Evolutionary conservation across 2,888 invertebrate genomes (phyloP).

Genomic region (Gari tellinella): DNA sequence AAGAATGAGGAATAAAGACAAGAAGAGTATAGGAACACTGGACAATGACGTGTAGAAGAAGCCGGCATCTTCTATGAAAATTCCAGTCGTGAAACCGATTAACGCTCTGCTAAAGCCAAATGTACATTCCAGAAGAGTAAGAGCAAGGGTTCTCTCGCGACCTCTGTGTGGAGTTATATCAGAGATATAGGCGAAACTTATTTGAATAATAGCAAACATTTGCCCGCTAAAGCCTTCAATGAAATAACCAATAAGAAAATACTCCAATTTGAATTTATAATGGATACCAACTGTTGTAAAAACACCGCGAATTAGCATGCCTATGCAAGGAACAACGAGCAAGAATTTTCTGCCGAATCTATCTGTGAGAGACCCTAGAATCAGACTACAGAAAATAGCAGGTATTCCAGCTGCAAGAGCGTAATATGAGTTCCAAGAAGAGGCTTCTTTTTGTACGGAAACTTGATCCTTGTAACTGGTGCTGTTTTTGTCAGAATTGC

Average conservation of each 20-base stretch:
- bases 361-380: conserved; percentile 57
- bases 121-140: conserved; percentile 46
- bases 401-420: conserved; percentile 49
- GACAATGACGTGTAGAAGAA: conserved; percentile 50
- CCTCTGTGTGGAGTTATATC: conserved; percentile 46
- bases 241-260: conserved; percentile 45
- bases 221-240: conserved; percentile 62
- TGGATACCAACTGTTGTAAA: conserved; percentile 46
- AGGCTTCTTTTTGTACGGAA: conserved; percentile 39
- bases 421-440: conserved; percentile 44
- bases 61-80: conserved; percentile 45
- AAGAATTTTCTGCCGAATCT: conserved; percentile 60
- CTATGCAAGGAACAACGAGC: conserved; percentile 43
- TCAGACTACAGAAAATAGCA: conserved; percentile 47
- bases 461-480: conserved; percentile 38
- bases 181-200: conserved; percentile 53
- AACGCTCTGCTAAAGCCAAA: conserved; percentile 25
- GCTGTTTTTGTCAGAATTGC: conserved; percentile 46
- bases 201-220: conserved; percentile 48
- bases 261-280: conserved; percentile 47
- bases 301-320: conserved; percentile 29
- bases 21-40: conserved; percentile 13
- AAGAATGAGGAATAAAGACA: conserved; percentile 15
- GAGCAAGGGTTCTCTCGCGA: conserved; percentile 41
- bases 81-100: conserved; percentile 42